Conservation (phyloP, 2,888 invertebrate species). For the Mimas tiliae region DNA sequence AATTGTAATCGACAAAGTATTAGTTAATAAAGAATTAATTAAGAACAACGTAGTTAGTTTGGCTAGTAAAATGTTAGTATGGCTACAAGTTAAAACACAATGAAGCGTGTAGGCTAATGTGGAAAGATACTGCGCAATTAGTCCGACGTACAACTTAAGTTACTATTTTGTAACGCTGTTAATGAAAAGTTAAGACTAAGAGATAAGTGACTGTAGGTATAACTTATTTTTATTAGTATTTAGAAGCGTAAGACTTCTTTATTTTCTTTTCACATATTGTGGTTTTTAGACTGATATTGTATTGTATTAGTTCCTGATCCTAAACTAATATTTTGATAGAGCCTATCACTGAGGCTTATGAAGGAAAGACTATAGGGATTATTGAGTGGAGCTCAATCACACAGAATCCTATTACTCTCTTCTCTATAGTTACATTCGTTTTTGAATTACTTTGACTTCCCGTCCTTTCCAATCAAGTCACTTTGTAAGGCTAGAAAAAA, state of each 20-base stretch:
- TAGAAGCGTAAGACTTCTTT: background rate
- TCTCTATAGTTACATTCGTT: background rate
- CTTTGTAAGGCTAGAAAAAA: background rate
- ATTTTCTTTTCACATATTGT: background rate
- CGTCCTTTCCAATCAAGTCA: background rate
- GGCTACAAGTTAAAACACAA: conserved; percentile 26
- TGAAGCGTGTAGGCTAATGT: conserved; percentile 35
- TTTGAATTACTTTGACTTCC: background rate
- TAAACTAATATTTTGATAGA: background rate
- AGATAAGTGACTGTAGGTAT: no score
- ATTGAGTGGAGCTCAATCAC: background rate
- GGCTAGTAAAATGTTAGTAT: background rate
- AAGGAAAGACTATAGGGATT: background rate
- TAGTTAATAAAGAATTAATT: conserved; percentile 8
- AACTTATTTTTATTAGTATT: background rate
- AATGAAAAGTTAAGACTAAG: no score
- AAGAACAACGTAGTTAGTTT: background rate
- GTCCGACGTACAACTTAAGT: conserved; percentile 26
- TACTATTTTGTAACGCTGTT: conserved; percentile 14
- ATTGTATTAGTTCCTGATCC: background rate
- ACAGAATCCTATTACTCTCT: background rate
- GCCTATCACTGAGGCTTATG: background rate
- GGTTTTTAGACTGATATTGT: background rate
- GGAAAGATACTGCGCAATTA: conserved; percentile 33
- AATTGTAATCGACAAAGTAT: conserved; percentile 7